Percentiles rank a stretch among this genome's conserved stretches.
These are phyloP conservation scores for Sylvilagus floridanus DNA, from an alignment of 2,797 vertebrate species.

Conservation along the genomic window DNA sequence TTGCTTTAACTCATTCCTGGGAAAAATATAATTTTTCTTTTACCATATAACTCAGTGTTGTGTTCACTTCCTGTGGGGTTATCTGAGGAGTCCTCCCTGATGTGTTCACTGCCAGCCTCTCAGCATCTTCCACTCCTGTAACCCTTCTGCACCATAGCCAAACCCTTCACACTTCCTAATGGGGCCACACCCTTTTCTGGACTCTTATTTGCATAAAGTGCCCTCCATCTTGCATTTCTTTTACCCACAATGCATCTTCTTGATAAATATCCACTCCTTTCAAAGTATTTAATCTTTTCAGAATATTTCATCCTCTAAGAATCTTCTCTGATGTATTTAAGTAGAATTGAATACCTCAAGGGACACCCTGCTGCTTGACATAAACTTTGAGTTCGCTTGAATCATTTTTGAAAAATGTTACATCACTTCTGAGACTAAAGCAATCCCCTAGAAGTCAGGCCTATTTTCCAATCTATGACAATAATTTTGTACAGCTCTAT, in stretches of 20 bases:
- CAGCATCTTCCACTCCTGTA: not conserved
- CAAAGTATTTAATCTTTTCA: not conserved
- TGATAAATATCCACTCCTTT: not conserved
- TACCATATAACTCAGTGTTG: not conserved
- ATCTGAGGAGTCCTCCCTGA: not conserved
- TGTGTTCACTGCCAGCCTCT: not conserved
- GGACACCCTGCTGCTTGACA: not conserved
- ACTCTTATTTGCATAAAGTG: not conserved
- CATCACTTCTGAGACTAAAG: not conserved
- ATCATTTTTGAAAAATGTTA: not conserved
- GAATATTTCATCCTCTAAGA: conserved; percentile 26
- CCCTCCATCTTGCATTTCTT: not conserved
- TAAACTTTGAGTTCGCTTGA: conserved; percentile 21
- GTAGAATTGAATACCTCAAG: not conserved
- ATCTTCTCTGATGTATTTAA: not conserved
- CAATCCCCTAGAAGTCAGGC: not conserved
- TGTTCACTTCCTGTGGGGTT: not conserved
- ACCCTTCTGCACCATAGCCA: not conserved
- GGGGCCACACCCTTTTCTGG: not conserved
- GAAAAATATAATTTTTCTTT: conserved; percentile 35
- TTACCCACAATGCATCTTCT: not conserved
- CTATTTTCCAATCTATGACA: not conserved
- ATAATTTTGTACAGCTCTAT: not conserved
- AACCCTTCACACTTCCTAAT: not conserved
- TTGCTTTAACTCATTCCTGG: not conserved